Conservation (phyloP, 35 echinoderm and acorn worm species). For the Lytechinus variegatus region DNA sequence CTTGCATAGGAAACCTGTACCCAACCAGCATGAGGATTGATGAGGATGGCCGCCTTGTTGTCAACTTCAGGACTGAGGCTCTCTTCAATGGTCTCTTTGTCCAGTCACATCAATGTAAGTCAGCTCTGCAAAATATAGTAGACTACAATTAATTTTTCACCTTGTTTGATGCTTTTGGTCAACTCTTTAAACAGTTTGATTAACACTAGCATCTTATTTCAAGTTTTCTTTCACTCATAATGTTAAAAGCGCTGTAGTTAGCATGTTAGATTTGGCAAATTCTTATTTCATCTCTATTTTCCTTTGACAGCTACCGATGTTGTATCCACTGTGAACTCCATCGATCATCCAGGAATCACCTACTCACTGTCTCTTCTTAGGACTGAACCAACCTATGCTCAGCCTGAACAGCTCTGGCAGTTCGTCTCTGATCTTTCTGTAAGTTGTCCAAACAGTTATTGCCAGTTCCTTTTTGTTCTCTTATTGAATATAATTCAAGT, state of each 20-base stretch:
- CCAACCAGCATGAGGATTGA: slow-evolving; percentile 99
- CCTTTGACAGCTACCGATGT: slow-evolving; percentile 61
- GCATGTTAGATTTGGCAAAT: not conserved
- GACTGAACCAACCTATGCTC: slow-evolving; percentile 91
- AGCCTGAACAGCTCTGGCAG: slow-evolving; percentile 98
- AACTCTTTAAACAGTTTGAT: not conserved
- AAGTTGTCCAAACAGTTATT: slow-evolving; percentile 52
- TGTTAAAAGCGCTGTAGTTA: not conserved
- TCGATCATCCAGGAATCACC: slow-evolving; percentile 79
- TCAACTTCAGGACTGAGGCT: slow-evolving; percentile 99
- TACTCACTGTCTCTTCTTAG: slow-evolving; percentile 78
- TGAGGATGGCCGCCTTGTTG: slow-evolving; percentile 87
- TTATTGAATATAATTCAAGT: not conserved
- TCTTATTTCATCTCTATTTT: slow-evolving; percentile 28
- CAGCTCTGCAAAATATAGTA: not conserved
- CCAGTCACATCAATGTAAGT: slow-evolving; percentile 77
- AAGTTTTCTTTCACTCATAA: not conserved
- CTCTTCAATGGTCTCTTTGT: slow-evolving; percentile 96
- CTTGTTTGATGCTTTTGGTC: too few relatives aligned
- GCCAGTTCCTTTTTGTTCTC: not conserved
- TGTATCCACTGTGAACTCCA: slow-evolving; percentile 77
- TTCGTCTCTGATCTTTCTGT: slow-evolving; percentile 96
- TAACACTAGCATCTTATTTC: not conserved
- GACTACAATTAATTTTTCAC: too few relatives aligned
- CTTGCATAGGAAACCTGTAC: slow-evolving; percentile 82